These are phyloP conservation scores for Mesembrinibis cayennensis DNA, from an alignment of 2,113 vertebrate genomes.

Conservation along the genomic window DNA sequence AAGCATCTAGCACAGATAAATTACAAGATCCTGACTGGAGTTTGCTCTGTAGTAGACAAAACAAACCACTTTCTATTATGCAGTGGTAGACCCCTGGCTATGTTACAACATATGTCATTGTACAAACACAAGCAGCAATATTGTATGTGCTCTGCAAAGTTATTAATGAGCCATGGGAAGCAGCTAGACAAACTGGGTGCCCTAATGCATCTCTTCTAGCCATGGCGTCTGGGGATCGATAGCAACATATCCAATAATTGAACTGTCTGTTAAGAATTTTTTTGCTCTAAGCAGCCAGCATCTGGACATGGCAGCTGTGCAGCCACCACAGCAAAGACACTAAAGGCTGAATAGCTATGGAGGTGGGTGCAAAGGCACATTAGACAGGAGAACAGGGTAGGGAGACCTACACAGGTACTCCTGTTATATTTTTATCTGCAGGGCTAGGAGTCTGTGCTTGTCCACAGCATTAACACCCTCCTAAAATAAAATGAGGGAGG, in stretches of 20 bases:
- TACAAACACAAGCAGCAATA: not conserved
- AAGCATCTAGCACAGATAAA: not conserved
- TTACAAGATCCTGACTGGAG: not conserved
- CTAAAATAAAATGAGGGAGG: not conserved
- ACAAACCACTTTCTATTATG: not conserved
- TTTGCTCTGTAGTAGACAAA: not conserved
- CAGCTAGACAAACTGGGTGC: not conserved
- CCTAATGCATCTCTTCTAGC: not conserved
- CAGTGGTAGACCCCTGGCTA: not conserved
- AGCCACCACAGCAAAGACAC: not conserved
- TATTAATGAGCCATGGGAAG: not conserved
- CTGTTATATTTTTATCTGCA: not conserved
- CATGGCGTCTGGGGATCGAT: not conserved
- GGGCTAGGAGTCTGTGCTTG: not conserved
- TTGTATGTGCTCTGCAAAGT: not conserved
- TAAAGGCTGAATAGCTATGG: not conserved
- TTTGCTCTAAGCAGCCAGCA: not conserved
- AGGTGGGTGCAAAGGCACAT: not conserved
- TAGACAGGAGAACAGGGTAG: not conserved
- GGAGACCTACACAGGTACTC: not conserved
- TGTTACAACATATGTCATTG: not conserved
- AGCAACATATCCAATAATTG: not conserved
- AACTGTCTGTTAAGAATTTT: not conserved
- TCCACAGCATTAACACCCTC: not conserved
- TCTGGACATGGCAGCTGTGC: rapidly evolving